Base-by-base conservation (phyloP, 2,888 invertebrate genomes). In the Lasioglossum oenotherae region DNA sequence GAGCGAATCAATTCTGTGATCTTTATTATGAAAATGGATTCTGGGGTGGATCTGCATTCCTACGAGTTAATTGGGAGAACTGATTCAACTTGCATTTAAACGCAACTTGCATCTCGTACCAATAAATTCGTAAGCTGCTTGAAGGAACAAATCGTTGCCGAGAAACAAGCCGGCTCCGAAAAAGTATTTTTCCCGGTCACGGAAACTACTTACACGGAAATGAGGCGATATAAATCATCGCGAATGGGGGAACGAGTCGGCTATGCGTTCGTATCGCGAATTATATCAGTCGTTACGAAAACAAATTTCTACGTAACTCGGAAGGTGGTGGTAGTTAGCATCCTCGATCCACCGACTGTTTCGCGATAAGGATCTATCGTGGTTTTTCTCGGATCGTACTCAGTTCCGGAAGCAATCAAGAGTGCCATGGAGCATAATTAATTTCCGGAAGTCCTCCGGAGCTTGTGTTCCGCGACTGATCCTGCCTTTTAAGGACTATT, bases 401-500 rank as follows among this genome's bases (percentile, higher is more conserved):
- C n/a, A 23, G 57, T 84, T 80, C 74, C 78, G 87, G 87, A 87
- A 87, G 76, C 74, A 74, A 81, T 80, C 67, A 74, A 81, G 67
- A 84, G 64, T 72, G 44, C n/a, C n/a, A 27, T 23, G 31, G 67
- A 14, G 78, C 76, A 81, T 71, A 75, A 87, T 84, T 84, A 87
- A 80, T 79, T 87, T 87, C 87, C 87, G 84, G 87, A 85, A 88
- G 85, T 60, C 57, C 72, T 57, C 35, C 16, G 44, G 31, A 38
- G 38, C 31, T 60, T 74, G 53, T 81, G 73, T 79, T 87, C 84
- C 78, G n/a, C 76, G 53, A 84, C 74, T 53, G 57, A 84, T 77
- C 73, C 76, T 79, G 75, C 83, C 91, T 85, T 90, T 87, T 90
- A 87, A 74, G 90, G 79, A 86, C 67, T 80, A 82, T 81, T n/a